These are phyloP conservation scores for Amazonetta brasiliensis DNA, from an alignment of 2,797 vertebrate genomes.

Conservation along the genomic window DNA sequence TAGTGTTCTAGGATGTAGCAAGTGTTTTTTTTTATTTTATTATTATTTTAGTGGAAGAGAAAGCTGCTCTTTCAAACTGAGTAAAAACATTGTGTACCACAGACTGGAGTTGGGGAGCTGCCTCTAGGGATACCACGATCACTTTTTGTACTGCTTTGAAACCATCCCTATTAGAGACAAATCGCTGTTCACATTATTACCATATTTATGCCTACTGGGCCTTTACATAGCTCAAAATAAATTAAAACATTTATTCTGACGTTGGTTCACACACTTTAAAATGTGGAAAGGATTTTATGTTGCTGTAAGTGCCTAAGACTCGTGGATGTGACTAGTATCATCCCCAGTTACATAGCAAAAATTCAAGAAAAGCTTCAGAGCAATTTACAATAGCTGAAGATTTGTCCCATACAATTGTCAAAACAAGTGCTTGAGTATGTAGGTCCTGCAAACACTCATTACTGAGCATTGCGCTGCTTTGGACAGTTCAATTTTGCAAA, in stretches of 20 bases:
- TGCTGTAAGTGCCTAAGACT: neutral
- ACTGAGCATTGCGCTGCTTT: neutral
- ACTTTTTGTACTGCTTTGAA: neutral
- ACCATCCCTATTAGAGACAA: neutral
- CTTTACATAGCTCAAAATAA: neutral
- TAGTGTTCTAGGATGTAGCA: neutral
- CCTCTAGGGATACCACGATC: neutral
- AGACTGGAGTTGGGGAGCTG: neutral
- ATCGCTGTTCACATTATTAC: neutral
- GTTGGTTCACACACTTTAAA: neutral
- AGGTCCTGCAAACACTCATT: neutral
- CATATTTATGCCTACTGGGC: rapidly evolving
- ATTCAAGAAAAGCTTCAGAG: neutral
- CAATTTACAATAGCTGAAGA: neutral
- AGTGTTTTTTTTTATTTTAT: neutral
- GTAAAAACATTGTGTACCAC: neutral
- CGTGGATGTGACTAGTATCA: neutral
- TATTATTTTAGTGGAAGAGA: neutral
- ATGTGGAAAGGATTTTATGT: neutral
- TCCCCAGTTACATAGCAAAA: neutral
- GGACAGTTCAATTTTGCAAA: neutral
- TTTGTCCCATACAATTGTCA: neutral
- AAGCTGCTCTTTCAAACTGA: neutral
- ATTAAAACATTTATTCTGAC: neutral
- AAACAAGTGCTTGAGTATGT: neutral